Base-by-base conservation (phyloP, 2,888 invertebrate genomes). In the Hypomecis punctinalis region DNA sequence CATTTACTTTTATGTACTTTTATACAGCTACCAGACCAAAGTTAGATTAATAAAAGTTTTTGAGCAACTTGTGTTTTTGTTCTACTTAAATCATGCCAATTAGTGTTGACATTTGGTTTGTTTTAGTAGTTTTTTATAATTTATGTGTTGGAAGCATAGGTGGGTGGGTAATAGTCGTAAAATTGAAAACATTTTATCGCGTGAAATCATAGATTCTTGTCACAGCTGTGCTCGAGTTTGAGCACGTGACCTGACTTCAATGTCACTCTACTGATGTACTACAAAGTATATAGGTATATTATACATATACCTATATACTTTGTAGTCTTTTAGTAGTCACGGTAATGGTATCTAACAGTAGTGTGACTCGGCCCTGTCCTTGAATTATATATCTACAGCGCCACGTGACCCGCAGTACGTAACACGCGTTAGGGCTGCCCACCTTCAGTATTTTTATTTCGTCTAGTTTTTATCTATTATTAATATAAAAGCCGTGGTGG, bases 21-120 rank as follows among this genome's bases (percentile, higher is more conserved):
- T 66, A 60, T 51, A 63, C 55, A 48, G 66, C 65, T 67, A 67
- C 43, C 49, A 13, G 45, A 63, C 68, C 63, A 67, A 68, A 71
- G 61, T 66, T 55, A 58, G 55, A 52, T 7, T 60, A 67, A 67
- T 68, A 63, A 68, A 66, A 48, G 56, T 53, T 60, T 42, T 46
- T 58, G 39, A 55, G 53, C 39, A 46, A 56, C 11, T 40, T 52
- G 42, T 42, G 33, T 54, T 42, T 54, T 39, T 47, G 23, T 23
- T 23, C 23, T 23, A n/a, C n/a, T n/a, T n/a, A 45, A 13, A 33
- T 46, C 23, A 8, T 23, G 8, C 4, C 13, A 13, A 9, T 13
- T 23, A 33, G 35, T 8, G 7, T 5, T 47, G 2, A 7, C 23
- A 9, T 47, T 33, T 33, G 45, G 45, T 13, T 11, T 48, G 36